These are phyloP conservation scores for Dermolepida albohirtum DNA, from an alignment of 2,888 invertebrate genomes.

Conservation along the genomic window DNA sequence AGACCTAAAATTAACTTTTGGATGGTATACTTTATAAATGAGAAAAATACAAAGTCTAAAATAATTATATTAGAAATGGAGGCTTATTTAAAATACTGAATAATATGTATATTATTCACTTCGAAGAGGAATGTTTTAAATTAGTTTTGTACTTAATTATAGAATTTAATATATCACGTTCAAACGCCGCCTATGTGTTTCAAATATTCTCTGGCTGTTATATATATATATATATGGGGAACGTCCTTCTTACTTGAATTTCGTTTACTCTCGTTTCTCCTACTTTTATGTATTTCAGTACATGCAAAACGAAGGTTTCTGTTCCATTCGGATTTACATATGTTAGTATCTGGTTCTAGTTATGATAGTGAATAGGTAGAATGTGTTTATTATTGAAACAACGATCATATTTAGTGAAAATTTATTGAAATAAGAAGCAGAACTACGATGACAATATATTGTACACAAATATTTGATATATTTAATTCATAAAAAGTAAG, in stretches of 20 bases:
- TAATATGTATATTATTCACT: no score
- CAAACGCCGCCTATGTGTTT: background rate
- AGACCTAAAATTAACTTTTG: no score
- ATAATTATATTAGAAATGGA: no score
- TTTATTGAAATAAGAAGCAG: background rate
- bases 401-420: background rate
- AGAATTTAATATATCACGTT: no score
- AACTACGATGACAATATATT: background rate
- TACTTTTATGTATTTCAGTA: background rate
- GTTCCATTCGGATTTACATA: background rate
- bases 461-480: background rate
- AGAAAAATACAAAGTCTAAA: no score
- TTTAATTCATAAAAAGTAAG: constrained; percentile 11
- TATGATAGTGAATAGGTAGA: constrained; percentile 2
- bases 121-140: no score
- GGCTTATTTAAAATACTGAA: no score
- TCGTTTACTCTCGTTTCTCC: background rate
- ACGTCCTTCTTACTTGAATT: constrained; percentile 2
- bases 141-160: no score
- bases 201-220: background rate
- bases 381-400: constrained; percentile 5
- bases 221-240: no score
- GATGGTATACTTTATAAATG: no score
- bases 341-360: no score
- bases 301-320: background rate